phyloP scores from a whole-genome alignment of 2,888 invertebrate genomes.

The Ptychoptera contaminata region DNA sequence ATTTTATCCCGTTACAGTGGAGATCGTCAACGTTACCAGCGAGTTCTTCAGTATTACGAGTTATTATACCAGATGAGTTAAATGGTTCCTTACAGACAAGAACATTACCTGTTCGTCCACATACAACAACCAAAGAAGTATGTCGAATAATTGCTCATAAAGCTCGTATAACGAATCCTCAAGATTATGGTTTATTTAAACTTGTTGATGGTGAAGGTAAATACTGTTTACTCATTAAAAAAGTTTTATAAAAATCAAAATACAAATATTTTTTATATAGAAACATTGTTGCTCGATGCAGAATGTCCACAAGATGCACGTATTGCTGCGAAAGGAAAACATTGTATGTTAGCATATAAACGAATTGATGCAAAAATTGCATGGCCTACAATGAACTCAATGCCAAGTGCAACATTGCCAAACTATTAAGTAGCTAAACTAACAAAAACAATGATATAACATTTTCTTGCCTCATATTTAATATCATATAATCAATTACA shows the following conservation, averaged over 20 bases:
- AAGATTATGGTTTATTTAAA: constrained; percentile 86
- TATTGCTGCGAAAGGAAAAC: constrained; percentile 52
- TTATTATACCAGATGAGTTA: constrained; percentile 87
- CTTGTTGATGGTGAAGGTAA: constrained; percentile 79
- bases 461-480: too few species aligned
- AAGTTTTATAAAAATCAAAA: not conserved
- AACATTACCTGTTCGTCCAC: constrained; percentile 83
- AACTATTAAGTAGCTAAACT: too few species aligned
- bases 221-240: constrained; percentile 8
- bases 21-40: constrained; percentile 37
- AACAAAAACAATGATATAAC: too few species aligned
- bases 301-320: constrained; percentile 85
- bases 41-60: constrained; percentile 64
- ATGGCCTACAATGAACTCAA: constrained; percentile 50
- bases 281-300: constrained; percentile 73
- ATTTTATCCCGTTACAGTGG: constrained; percentile 23
- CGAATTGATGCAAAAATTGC: constrained; percentile 93
- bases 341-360: constrained; percentile 88
- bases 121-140: constrained; percentile 83
- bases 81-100: constrained; percentile 83
- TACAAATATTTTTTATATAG: constrained; percentile 41
- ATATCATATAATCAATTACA: too few species aligned
- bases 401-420: too few species aligned
- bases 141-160: constrained; percentile 92
- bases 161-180: constrained; percentile 88